A percentile compares a stretch with the other conserved stretches of the same genome.
These are phyloP conservation scores for Ptilorrhoa leucosticta DNA, from an alignment of 2,113 vertebrate genomes.

Conservation along the genomic window DNA sequence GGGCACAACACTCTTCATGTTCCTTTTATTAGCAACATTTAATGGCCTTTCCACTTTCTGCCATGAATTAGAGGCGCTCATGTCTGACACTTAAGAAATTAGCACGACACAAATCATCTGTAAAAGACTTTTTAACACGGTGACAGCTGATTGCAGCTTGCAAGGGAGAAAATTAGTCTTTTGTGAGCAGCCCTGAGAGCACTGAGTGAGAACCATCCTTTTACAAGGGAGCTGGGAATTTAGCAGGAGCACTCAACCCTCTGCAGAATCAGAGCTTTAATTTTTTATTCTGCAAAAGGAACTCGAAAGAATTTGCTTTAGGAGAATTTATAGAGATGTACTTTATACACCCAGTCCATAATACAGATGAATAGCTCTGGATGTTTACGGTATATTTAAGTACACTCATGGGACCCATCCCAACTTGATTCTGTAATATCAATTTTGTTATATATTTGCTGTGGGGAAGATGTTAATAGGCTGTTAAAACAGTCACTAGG, in stretches of 20 bases:
- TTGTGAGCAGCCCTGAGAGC: conserved; percentile 27
- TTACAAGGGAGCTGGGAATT: conserved; percentile 30
- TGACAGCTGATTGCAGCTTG: conserved; percentile 20
- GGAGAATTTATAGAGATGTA: neutral
- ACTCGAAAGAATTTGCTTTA: neutral
- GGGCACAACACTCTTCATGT: neutral
- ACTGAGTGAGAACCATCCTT: conserved; percentile 1
- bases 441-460: conserved; percentile 46
- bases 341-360: conserved; percentile 40
- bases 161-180: conserved; percentile 28
- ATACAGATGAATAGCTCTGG: conserved; percentile 39
- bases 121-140: conserved; percentile 15
- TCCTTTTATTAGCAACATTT: neutral
- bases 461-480: conserved; percentile 64
- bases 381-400: conserved; percentile 52
- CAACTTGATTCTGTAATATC: conserved; percentile 57
- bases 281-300: conserved; percentile 15
- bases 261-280: neutral
- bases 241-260: neutral
- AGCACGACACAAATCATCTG: conserved; percentile 35
- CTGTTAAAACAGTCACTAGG: conserved; percentile 47
- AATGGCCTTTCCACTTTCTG: neutral
- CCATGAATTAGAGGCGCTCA: neutral
- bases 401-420: conserved; percentile 31
- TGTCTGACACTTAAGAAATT: conserved; percentile 19